Evolutionary conservation across 1,140 invertebrate species (phyloP), one percentile per base, ranked within the genome.

Genomic region (Nebria ingens): DNA sequence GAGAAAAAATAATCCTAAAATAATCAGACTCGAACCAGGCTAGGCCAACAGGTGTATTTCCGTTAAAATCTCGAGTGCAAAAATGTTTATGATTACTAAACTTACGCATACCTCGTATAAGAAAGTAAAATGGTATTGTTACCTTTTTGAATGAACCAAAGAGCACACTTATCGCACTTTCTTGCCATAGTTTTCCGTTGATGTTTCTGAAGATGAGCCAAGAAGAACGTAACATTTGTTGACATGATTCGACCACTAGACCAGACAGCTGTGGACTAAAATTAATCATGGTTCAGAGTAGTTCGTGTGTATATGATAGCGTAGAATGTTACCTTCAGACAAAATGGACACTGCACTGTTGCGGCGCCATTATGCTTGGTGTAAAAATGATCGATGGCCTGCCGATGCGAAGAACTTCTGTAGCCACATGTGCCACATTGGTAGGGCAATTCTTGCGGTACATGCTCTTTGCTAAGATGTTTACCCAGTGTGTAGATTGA

Each of bases 361-460:
- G 78, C 76, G 2, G 77, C 75, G 55, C 76, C 76, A 21, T 78
- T 73, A 64, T 90, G 88, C 21, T 70, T 63, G 38, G 76, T 68
- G 61, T 83, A 82, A 65, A 80, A 87, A 71, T 91, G 89, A 64
- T 87, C 80, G 45, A 88, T 78, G 19, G 80, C 72, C 58, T 83
- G 76, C 57, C 82, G 81, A 66, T 89, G 87, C 55, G 84, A 83
- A 6, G 88, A 91, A 13, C 81, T 80, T 34, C 84, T 76, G 69
- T 85, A 89, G 50, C 75, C 71, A 62, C 89, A 91, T 21, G 78
- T 77, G 20, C 80, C 80, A 66, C 89, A 91, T 29, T 74, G 72
- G 67, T 91, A 93, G 0, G 89, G 89, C 69, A 91, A 76, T 68
- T 92, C 89, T 2, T 81, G 75, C 19, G 82, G 82, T 56, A 78